These are phyloP conservation scores for Rhynchotus rufescens DNA, from an alignment of 2,797 vertebrate genomes.

Conservation along the genomic window DNA sequence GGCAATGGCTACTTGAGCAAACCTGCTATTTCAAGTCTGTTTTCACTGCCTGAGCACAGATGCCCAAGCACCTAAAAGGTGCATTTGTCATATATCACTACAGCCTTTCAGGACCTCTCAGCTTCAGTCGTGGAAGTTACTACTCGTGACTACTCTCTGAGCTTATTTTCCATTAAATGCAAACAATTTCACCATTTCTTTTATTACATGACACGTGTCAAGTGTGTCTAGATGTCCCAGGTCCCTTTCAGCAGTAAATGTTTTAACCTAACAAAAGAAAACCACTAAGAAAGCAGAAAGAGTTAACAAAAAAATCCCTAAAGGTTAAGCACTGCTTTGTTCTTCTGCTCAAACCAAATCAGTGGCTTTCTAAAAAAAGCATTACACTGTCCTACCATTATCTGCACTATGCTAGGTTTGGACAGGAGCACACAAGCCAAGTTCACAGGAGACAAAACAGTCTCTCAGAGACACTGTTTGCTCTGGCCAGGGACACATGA, in stretches of 20 bases:
- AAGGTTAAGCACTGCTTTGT: not conserved
- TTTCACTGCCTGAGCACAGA: not conserved
- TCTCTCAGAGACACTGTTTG: not conserved
- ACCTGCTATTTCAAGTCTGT: not conserved
- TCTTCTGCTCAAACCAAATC: not conserved
- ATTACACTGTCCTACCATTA: not conserved
- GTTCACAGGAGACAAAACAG: not conserved
- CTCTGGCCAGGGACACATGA: rapidly evolving
- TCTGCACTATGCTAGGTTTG: not conserved
- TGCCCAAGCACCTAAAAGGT: not conserved
- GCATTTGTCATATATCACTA: not conserved
- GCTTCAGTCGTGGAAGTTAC: not conserved
- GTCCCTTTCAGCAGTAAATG: not conserved
- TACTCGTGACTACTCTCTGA: not conserved
- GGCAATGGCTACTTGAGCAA: not conserved
- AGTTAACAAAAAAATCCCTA: not conserved
- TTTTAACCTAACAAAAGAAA: not conserved
- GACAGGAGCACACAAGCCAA: not conserved
- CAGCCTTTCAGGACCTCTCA: not conserved
- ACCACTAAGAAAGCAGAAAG: not conserved
- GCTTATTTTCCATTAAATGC: not conserved
- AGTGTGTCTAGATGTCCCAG: not conserved
- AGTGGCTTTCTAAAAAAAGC: not conserved
- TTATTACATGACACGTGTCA: not conserved
- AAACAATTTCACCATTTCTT: not conserved